Percentiles rank a stretch among this genome's conserved stretches.
Conservation (phyloP, 2,888 invertebrate genomes). For the Drosophila greeni region DNA sequence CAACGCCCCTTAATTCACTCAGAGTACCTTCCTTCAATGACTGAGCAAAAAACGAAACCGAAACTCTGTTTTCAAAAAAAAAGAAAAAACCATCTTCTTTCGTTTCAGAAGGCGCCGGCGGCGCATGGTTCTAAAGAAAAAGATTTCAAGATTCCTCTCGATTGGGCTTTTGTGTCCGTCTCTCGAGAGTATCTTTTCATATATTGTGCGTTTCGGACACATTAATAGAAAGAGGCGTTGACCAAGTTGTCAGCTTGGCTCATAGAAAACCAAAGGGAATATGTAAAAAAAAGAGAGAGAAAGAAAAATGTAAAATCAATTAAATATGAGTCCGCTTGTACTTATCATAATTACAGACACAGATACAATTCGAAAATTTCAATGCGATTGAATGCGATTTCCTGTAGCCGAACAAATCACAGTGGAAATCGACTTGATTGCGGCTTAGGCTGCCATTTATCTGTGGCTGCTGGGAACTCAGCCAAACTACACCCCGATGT, state of each 20-base stretch:
- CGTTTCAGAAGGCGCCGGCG: slow-evolving; percentile 62
- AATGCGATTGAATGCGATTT: slow-evolving; percentile 65
- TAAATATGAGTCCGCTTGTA: slow-evolving; percentile 64
- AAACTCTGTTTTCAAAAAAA: slow-evolving; percentile 6
- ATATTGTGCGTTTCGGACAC: slow-evolving; percentile 62
- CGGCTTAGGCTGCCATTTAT: slow-evolving; percentile 58
- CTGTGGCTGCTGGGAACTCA: slow-evolving; percentile 50
- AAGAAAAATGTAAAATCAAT: slow-evolving; percentile 57
- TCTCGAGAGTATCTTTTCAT: slow-evolving; percentile 40
- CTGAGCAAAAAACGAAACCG: slow-evolving; percentile 23
- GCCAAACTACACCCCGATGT: slow-evolving; percentile 31
- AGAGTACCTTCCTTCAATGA: slow-evolving; percentile 34
- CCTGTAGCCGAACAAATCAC: slow-evolving; percentile 63
- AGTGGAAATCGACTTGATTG: slow-evolving; percentile 63
- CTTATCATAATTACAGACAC: slow-evolving; percentile 69
- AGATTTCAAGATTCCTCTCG: slow-evolving; percentile 48
- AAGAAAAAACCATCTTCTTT: slow-evolving; percentile 23
- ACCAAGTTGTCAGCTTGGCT: slow-evolving; percentile 59
- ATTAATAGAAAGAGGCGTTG: slow-evolving; percentile 71
- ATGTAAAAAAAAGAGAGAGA: slow-evolving; percentile 19
- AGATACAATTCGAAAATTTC: slow-evolving; percentile 33
- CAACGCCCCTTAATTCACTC: slow-evolving; percentile 68
- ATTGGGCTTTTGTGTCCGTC: slow-evolving; percentile 31
- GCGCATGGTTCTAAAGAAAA: slow-evolving; percentile 63
- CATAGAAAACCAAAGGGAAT: slow-evolving; percentile 36